A percentile compares a stretch with the other conserved stretches of the same genome.
Conservation (phyloP, 2,888 invertebrate species). For the Ptilodon capucinus region DNA sequence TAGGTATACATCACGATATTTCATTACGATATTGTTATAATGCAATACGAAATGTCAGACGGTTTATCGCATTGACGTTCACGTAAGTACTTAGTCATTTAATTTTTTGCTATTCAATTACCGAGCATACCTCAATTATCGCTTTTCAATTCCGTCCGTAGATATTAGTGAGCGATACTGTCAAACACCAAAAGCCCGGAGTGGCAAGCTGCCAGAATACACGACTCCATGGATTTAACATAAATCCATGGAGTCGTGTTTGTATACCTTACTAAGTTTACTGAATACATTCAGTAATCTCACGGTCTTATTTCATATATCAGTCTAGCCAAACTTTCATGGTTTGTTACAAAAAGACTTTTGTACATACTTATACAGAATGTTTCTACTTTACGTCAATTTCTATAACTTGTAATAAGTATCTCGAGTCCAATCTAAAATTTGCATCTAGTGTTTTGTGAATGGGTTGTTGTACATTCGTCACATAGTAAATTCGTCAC, state of each 20-base stretch:
- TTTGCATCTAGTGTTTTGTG: no score
- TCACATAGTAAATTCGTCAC: no score
- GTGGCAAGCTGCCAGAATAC: constrained; percentile 57
- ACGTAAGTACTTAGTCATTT: constrained; percentile 18
- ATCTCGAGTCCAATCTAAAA: no score
- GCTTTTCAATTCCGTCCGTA: constrained; percentile 40
- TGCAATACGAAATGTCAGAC: no score
- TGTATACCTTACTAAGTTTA: constrained; percentile 13
- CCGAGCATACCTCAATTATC: constrained; percentile 47
- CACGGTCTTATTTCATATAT: constrained; percentile 2
- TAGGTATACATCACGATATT: no score
- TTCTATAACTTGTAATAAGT: no score
- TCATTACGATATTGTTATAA: no score
- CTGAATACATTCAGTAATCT: constrained; percentile 25
- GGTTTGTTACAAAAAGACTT: no score
- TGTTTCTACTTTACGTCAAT: no score
- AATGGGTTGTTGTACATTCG: no score
- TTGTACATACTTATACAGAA: no score
- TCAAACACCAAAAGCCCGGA: constrained; percentile 40
- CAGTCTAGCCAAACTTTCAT: not conserved
- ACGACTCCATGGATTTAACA: constrained; percentile 22
- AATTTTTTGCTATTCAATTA: constrained; percentile 26
- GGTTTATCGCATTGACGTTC: constrained; percentile 6
- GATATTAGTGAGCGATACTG: constrained; percentile 50
- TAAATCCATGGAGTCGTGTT: constrained; percentile 9